phyloP scores from a whole-genome alignment of 2,113 vertebrate species.

The Phycodurus eques region DNA sequence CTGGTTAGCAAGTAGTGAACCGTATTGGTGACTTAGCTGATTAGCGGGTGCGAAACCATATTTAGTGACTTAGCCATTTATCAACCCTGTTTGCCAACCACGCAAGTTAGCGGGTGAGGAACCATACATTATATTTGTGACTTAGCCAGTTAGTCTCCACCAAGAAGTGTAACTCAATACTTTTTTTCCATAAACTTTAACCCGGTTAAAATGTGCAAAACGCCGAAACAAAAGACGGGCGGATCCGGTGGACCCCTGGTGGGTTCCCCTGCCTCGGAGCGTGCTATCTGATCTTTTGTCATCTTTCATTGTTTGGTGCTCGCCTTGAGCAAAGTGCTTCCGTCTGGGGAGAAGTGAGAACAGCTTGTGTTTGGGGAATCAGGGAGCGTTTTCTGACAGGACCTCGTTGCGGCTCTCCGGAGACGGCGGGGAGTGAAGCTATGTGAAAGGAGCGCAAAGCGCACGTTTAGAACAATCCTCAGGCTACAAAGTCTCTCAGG shows the following conservation, averaged over 20 bases:
- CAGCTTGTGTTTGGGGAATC: slow-evolving; percentile 30
- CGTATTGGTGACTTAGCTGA: too few species aligned
- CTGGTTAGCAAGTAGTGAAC: too few species aligned
- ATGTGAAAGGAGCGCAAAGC: slow-evolving; percentile 41
- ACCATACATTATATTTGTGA: neutral
- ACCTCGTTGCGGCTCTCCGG: slow-evolving; percentile 41
- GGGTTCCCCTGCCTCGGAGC: slow-evolving; percentile 3
- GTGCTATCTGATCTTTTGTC: slow-evolving; percentile 12
- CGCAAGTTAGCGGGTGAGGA: neutral
- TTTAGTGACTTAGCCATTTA: too few species aligned
- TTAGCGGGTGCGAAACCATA: too few species aligned
- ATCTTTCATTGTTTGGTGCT: slow-evolving; percentile 11
- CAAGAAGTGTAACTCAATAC: neutral
- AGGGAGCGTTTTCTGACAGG: slow-evolving; percentile 56
- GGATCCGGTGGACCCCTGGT: neutral
- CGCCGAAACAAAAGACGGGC: neutral
- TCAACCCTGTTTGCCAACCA: too few species aligned
- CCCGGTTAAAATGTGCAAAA: neutral
- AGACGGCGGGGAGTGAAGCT: slow-evolving; percentile 63
- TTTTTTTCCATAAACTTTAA: slow-evolving; percentile 1
- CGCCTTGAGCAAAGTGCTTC: slow-evolving; percentile 31
- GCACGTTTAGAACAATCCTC: neutral
- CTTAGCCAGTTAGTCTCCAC: neutral
- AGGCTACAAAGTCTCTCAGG: neutral
- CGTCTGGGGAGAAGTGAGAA: slow-evolving; percentile 28